Evolutionary conservation across 2,888 invertebrate species (phyloP).

Genomic region (Rapana venosa): DNA sequence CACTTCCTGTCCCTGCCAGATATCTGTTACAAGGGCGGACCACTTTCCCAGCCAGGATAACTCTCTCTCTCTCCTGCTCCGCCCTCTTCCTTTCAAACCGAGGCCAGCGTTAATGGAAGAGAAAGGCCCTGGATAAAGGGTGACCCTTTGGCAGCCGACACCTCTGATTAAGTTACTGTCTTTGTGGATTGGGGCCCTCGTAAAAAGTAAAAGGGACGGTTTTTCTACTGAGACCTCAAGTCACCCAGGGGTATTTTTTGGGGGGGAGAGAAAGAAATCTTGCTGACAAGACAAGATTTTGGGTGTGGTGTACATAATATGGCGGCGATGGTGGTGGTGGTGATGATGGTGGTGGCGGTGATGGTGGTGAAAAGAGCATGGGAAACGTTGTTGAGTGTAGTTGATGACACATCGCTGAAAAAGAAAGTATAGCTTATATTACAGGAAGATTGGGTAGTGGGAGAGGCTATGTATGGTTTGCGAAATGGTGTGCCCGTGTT

Average conservation of each 20-base stretch:
- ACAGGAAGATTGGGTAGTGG: not conserved
- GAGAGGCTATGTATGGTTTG: not conserved
- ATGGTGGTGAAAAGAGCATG: not conserved
- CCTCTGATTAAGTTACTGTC: constrained; percentile 3
- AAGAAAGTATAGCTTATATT: not conserved
- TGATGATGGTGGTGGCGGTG: not conserved
- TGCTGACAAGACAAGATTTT: not conserved
- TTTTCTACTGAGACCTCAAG: not conserved
- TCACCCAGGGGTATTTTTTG: not conserved
- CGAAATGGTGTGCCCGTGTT: not conserved
- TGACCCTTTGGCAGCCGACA: not conserved
- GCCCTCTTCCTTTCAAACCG: not conserved
- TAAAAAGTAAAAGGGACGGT: constrained; percentile 18
- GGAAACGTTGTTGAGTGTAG: not conserved
- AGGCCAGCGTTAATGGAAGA: constrained; percentile 18
- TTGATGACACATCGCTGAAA: not conserved
- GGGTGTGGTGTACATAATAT: not conserved
- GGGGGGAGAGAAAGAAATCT: too few species aligned
- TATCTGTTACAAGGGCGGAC: not conserved
- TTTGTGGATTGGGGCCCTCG: not conserved
- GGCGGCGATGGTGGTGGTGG: not conserved
- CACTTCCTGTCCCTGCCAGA: too few species aligned
- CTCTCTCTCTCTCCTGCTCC: not conserved
- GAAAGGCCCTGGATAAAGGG: constrained; percentile 14
- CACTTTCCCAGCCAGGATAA: not conserved